Percentiles rank a stretch among this genome's conserved stretches.
phyloP scores from a whole-genome alignment of 2,113 vertebrate species.

The Theristicus caerulescens region DNA sequence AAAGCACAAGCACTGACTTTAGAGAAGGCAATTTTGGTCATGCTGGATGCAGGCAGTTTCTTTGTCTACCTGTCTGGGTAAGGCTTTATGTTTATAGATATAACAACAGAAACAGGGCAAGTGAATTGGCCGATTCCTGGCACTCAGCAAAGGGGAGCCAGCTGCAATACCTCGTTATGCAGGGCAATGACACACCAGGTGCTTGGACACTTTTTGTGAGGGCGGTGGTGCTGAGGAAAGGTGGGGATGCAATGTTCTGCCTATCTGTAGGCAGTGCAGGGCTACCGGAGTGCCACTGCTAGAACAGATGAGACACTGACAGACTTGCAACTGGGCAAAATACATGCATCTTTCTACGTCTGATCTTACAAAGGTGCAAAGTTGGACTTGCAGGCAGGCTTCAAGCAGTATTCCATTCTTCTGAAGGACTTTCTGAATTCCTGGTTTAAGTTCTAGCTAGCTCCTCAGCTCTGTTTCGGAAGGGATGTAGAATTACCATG shows the following conservation, averaged over 20 bases:
- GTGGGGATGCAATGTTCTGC: neutral
- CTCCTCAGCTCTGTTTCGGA: neutral
- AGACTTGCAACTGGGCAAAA: neutral
- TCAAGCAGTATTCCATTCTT: neutral
- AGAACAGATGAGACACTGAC: neutral
- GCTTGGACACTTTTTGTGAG: neutral
- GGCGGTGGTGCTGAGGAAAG: neutral
- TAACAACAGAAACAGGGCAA: neutral
- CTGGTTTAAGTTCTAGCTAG: neutral
- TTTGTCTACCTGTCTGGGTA: neutral
- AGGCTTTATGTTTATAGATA: neutral
- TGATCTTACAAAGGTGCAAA: neutral
- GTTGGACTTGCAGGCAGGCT: neutral
- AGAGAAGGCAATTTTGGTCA: neutral
- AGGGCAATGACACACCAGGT: neutral
- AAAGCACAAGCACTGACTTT: neutral
- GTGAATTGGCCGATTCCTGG: neutral
- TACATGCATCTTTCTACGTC: neutral
- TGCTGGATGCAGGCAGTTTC: neutral
- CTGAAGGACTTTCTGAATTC: neutral
- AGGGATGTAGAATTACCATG: neutral
- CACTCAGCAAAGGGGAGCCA: neutral
- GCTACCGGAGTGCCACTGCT: neutral
- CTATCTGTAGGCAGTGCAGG: neutral
- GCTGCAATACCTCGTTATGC: neutral